Evolutionary conservation across 1,140 invertebrate species (phyloP).

Genomic region (Trichogramma pretiosum): DNA sequence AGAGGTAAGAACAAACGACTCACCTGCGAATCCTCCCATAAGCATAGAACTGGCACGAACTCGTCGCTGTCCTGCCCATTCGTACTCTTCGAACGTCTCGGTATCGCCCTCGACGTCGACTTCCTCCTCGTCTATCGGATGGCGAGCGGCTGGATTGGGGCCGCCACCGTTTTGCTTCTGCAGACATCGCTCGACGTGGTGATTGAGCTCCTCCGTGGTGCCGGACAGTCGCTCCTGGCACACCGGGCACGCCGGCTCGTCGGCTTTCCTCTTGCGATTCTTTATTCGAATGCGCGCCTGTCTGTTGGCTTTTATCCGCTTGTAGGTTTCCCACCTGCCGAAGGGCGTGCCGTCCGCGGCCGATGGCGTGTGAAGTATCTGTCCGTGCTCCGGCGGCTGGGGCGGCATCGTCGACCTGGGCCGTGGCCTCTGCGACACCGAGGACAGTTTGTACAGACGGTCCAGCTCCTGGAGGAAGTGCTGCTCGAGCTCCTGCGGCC

Average conservation of each 20-base stretch:
- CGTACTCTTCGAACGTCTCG: slow-evolving; percentile 67
- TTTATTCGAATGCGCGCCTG: slow-evolving; percentile 57
- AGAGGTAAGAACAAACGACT: too few relatives aligned
- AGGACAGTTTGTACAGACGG: slow-evolving; percentile 56
- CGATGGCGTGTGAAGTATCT: slow-evolving; percentile 43
- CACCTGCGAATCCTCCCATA: slow-evolving; percentile 61
- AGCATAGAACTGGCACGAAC: slow-evolving; percentile 61
- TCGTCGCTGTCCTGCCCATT: slow-evolving; percentile 71
- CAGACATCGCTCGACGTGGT: slow-evolving; percentile 69
- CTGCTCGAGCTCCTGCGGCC: slow-evolving; percentile 62
- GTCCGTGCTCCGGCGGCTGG: slow-evolving; percentile 40
- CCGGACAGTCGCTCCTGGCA: slow-evolving; percentile 58
- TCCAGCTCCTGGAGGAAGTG: slow-evolving; percentile 71
- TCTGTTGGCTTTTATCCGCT: slow-evolving; percentile 71
- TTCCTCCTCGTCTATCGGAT: slow-evolving; percentile 53
- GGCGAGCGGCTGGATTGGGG: slow-evolving; percentile 33
- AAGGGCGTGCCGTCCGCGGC: slow-evolving; percentile 55
- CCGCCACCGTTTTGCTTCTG: slow-evolving; percentile 52
- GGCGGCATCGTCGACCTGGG: slow-evolving; percentile 43
- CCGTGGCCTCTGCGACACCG: slow-evolving; percentile 38
- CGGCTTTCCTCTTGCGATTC: slow-evolving; percentile 59
- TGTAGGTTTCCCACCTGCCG: slow-evolving; percentile 76
- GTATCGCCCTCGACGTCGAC: slow-evolving; percentile 62
- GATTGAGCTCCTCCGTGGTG: slow-evolving; percentile 61
- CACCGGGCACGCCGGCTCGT: slow-evolving; percentile 65